A percentile compares a stretch with the other conserved stretches of the same genome.
Evolutionary conservation across 1,140 invertebrate species (phyloP).

Genomic region (Tetragnatha versicolor): DNA sequence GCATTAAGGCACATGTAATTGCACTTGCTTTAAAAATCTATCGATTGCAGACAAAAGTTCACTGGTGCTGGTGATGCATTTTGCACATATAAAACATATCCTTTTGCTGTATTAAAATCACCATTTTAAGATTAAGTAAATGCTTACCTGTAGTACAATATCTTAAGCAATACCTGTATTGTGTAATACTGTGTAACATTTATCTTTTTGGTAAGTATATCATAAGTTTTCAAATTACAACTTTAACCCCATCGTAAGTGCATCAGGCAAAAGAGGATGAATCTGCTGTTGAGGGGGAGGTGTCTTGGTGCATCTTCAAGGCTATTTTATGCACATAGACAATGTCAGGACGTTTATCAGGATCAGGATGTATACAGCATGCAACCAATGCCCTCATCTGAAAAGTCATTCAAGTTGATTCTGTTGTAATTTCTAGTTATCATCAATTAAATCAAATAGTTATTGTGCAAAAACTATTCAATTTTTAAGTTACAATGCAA

Average conservation of each 20-base stretch:
- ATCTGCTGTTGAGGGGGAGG: neutral
- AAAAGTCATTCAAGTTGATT: conserved; percentile 40
- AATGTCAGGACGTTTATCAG: conserved; percentile 70
- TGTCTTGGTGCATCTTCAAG: conserved; percentile 57
- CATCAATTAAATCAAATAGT: neutral
- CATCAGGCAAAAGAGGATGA: neutral
- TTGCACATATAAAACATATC: no score
- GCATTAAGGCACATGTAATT: no score
- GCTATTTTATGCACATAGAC: conserved; percentile 67
- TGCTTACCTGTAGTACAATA: no score
- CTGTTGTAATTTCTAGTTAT: neutral
- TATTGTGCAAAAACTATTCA: neutral
- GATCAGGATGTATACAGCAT: conserved; percentile 70
- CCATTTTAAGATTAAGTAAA: no score
- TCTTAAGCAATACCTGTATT: neutral
- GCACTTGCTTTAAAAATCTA: no score
- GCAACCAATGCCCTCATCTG: conserved; percentile 70
- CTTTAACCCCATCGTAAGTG: neutral
- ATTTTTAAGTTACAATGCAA: no score
- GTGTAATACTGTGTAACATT: neutral
- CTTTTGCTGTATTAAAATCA: no score
- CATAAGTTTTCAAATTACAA: neutral
- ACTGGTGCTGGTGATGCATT: no score
- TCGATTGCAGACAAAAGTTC: no score
- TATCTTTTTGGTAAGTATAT: no score